phyloP scores from a whole-genome alignment of 2,888 invertebrate genomes.

The Apantesis nais region DNA sequence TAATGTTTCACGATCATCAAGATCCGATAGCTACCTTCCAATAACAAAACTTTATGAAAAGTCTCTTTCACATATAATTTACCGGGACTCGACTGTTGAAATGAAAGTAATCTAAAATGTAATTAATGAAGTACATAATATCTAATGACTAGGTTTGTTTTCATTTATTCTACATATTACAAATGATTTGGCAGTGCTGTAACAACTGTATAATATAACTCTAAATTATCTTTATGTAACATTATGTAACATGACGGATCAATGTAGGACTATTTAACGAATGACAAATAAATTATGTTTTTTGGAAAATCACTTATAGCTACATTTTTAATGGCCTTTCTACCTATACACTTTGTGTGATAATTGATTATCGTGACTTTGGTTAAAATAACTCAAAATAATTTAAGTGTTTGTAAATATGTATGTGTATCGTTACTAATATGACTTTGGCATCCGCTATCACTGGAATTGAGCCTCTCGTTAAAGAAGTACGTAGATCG shows the following conservation, averaged over 20 bases:
- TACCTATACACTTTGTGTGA: conserved; percentile 12
- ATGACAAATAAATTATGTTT: conserved; percentile 30
- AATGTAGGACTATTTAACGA: conserved; percentile 23
- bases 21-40: neutral
- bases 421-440: conserved; percentile 43
- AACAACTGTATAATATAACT: conserved; percentile 63
- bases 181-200: conserved; percentile 80
- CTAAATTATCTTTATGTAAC: conserved; percentile 39
- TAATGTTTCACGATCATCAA: neutral
- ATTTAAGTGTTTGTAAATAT: conserved; percentile 32
- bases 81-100: conserved; percentile 14
- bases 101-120: conserved; percentile 40
- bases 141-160: conserved; percentile 58
- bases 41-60: neutral
- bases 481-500: conserved; percentile 40
- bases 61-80: neutral
- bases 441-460: conserved; percentile 71
- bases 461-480: conserved; percentile 66
- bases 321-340: conserved; percentile 23
- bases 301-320: conserved; percentile 33
- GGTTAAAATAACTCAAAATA: conserved; percentile 22
- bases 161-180: conserved; percentile 61
- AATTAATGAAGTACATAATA: conserved; percentile 33
- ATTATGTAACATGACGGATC: conserved; percentile 43
- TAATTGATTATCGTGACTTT: conserved; percentile 18